Base-by-base conservation (phyloP, 2,113 vertebrate genomes). In the Barnardius zonarius region DNA sequence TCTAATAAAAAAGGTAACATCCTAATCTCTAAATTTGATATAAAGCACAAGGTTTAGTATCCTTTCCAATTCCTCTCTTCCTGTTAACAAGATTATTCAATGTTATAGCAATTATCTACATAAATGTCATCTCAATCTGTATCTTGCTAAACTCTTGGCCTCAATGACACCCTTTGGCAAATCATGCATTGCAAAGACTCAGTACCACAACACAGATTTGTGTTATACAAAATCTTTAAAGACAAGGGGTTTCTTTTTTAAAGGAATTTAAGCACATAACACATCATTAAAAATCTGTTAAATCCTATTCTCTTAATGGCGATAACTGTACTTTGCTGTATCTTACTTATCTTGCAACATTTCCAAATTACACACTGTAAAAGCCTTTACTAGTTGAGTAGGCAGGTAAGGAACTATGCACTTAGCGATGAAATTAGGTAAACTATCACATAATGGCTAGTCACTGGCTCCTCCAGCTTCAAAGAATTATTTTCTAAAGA, bases 291-390 rank as follows among this genome's bases (percentile, higher is more conserved):
- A 86, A 74, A 86, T 78, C 43, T 72, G 20, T 61, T 72, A 66
- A 24, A 86, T 52, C 33, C 30, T 59, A 11, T 81, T 94, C 55
- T 51, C 28, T 30, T 39, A 86, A 88, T 27, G 15, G 41, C 25
- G 24, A 78, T 68, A 86, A 81, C 51, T 25, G 18, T 55, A 81
- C 17, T 18, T 84, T 61, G 48, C 51, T 75, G 8, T 57, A 68
- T 49, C 64, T 93, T 72, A 63, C 74, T 67, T 86, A 92, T 74
- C 88, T 88, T 92, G 88, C 46, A 89, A 41, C 43, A 92, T 69
- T 83, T 73, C 41, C 49, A 82, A 82, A 88, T 79, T 82, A 52
- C 19, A 91, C 48, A 69, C 25, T 54, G 62, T 84, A 82, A 95
- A 90, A 81, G 77, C 14, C 62, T 86, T 93, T 64, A 64, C 31